phyloP scores from a whole-genome alignment of 2,113 vertebrate species.

The Pavo muticus region DNA sequence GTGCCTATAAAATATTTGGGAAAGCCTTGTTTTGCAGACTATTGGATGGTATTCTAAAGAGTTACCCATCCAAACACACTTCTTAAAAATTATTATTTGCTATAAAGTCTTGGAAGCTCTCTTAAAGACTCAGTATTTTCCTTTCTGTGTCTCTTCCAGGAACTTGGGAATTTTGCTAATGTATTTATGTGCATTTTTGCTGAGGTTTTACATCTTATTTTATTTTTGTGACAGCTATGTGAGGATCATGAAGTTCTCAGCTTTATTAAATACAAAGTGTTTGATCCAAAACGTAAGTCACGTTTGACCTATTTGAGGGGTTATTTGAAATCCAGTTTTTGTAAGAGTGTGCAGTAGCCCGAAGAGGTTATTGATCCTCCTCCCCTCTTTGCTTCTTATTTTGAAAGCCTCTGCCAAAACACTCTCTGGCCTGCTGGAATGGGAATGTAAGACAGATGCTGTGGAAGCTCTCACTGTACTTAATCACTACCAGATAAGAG shows the following conservation, averaged over 20 bases:
- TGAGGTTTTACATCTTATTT: slow-evolving; percentile 34
- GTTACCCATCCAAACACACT: background rate
- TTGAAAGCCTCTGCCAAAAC: slow-evolving; percentile 92
- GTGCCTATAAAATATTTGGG: background rate
- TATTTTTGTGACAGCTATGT: slow-evolving; percentile 87
- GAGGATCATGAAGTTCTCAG: slow-evolving; percentile 91
- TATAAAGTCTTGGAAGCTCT: background rate
- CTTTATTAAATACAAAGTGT: slow-evolving; percentile 97
- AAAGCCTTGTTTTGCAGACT: background rate
- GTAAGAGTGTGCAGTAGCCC: background rate
- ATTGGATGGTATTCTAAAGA: background rate
- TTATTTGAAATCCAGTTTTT: background rate
- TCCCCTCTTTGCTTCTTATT: background rate
- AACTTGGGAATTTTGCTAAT: background rate
- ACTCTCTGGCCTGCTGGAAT: slow-evolving; percentile 93
- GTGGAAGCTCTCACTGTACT: slow-evolving; percentile 96
- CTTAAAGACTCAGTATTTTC: background rate
- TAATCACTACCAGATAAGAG: slow-evolving; percentile 98
- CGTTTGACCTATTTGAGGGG: background rate
- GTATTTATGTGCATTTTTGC: background rate
- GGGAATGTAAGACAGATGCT: slow-evolving; percentile 95
- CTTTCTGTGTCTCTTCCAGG: background rate
- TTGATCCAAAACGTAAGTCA: slow-evolving; percentile 96
- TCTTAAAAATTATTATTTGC: background rate
- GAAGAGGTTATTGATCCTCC: background rate